Base-by-base conservation (phyloP, 1,140 invertebrate genomes). In the Euura lappo region DNA sequence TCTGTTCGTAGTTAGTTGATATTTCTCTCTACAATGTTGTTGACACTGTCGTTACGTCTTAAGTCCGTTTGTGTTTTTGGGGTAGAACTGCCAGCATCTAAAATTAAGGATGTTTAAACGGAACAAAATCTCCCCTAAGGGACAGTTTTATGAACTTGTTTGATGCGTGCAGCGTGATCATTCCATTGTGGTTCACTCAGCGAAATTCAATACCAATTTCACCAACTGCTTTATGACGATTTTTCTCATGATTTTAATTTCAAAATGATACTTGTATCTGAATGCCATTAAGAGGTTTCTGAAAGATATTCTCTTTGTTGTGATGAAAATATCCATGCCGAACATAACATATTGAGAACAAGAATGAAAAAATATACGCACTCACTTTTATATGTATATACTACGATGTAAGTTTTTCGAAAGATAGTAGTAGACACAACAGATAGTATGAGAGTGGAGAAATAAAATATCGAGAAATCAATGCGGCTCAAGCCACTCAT, bases 131-230 rank as follows among this genome's bases (percentile, higher is more conserved):
- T 84, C 83, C 81, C 82, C 82, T 81, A 85, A 85, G 83, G 82
- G 84, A 85, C 83, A 85, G 84, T 85, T 85, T 85, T 85, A 85
- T 85, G 80, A 85, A 85, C 82, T 79, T 75, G 74, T 44, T 70
- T 45, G 69, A 47, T 28, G 69, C 28, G 44, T 70, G 69, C 51
- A 60, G 51, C 51, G 8, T 60, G 51, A 60, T 60, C 51, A 60
- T 60, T 60, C 13, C 51, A 60, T 4, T 60, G 51, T 60, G 10
- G 13, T 60, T 60, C 51, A 60, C 10, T 60, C 51, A 60, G 51
- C 4, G 13, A 60, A 60, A 60, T 8, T 60, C 10, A 60, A 60
- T 60, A 60, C 13, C 10, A 60, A 60, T 60, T 60, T 60, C 51
- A 60, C 51, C 51, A 60, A 60, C 28, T 28, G 28, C 28, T 28